Conservation (phyloP, 1,140 invertebrate species). For the Parasteatoda tepidariorum region DNA sequence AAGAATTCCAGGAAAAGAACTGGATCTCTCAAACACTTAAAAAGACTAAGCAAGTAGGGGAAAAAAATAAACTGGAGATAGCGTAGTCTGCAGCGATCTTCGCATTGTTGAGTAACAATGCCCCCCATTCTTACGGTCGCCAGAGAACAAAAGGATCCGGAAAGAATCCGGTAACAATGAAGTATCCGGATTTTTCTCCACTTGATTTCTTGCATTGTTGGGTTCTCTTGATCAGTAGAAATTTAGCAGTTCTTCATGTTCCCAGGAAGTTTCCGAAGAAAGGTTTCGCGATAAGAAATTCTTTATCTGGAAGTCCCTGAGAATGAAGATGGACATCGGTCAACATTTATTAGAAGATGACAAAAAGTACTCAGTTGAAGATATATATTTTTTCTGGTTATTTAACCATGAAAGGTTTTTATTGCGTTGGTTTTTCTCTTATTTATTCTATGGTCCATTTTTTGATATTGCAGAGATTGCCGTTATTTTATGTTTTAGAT, state of each 20-base stretch:
- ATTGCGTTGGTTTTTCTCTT: no score
- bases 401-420: background rate
- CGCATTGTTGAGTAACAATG: constrained; percentile 5
- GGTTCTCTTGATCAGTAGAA: background rate
- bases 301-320: no score
- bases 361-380: background rate
- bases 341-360: background rate
- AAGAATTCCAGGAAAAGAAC: background rate
- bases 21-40: background rate
- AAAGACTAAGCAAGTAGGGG: no score
- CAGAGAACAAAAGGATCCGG: background rate
- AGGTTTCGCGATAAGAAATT: background rate
- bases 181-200: background rate
- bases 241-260: no score
- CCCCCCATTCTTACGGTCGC: background rate
- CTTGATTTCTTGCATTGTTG: background rate
- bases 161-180: background rate
- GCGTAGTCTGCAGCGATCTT: background rate
- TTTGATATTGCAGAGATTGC: no score
- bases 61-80: background rate
- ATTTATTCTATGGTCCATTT: no score
- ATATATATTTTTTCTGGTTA: no score
- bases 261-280: no score
- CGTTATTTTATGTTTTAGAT: no score
- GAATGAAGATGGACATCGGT: background rate